phyloP scores from a whole-genome alignment of 2,797 vertebrate species.

The Pseudomugil tenellus region DNA sequence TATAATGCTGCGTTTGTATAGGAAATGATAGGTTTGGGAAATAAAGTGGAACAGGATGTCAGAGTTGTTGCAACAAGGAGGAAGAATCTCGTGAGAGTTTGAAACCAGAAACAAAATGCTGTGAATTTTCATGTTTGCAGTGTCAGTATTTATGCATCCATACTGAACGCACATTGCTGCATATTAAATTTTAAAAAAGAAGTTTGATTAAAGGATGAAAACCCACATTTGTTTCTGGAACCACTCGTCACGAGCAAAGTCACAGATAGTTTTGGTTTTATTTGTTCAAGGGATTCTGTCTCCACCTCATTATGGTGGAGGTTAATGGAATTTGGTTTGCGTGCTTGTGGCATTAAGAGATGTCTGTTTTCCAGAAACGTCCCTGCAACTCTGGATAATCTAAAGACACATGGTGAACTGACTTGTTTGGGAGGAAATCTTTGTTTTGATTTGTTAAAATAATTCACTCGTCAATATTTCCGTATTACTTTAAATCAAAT shows the following conservation, averaged over 20 bases:
- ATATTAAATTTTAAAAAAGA: slow-evolving; percentile 5
- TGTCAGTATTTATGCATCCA: slow-evolving; percentile 21
- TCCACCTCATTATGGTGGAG: slow-evolving; percentile 10
- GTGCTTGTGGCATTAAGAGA: slow-evolving; percentile 2
- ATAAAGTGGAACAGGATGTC: slow-evolving; percentile 60
- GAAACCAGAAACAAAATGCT: slow-evolving; percentile 29
- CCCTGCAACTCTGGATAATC: slow-evolving; percentile 15
- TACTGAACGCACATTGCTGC: slow-evolving; percentile 16
- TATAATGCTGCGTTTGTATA: slow-evolving; percentile 71
- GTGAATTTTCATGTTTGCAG: slow-evolving; percentile 27
- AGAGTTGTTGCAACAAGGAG: slow-evolving; percentile 44
- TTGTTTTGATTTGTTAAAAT: background rate
- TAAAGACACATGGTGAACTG: background rate
- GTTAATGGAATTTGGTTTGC: slow-evolving; percentile 23
- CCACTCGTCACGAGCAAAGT: background rate
- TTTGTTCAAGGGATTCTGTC: slow-evolving; percentile 16
- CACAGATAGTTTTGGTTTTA: slow-evolving; percentile 16
- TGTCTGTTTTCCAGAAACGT: slow-evolving; percentile 8
- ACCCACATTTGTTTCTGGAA: slow-evolving; percentile 6
- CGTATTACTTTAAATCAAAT: slow-evolving; percentile 1
- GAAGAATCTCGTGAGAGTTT: slow-evolving; percentile 43
- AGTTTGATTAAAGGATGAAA: slow-evolving; percentile 11
- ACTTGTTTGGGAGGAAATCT: background rate
- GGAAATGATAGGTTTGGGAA: slow-evolving; percentile 69
- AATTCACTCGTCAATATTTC: background rate